Conservation (phyloP, 2,797 vertebrate species). For the Enteromius trimaculatus region DNA sequence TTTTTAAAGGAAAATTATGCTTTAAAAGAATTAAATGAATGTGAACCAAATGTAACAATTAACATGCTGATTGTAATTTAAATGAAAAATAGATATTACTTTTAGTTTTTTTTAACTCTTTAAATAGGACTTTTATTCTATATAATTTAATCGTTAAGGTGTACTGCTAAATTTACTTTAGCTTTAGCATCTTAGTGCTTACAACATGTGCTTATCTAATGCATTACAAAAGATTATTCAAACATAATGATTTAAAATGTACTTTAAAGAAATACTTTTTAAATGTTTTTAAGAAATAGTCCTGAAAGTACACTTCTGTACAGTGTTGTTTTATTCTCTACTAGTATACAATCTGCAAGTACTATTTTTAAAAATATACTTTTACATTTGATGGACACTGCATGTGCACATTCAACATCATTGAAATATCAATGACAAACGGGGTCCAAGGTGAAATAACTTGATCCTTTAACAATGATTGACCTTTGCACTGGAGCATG, state of each 20-base stretch:
- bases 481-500: not conserved
- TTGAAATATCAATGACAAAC: not conserved
- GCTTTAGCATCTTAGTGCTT: too few species aligned
- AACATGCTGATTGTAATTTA: not conserved
- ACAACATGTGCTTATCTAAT: not conserved
- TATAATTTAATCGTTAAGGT: too few species aligned
- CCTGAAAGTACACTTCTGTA: not conserved
- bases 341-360: not conserved
- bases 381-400: not conserved
- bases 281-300: not conserved
- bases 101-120: not conserved
- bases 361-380: not conserved
- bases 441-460: slow-evolving; percentile 4
- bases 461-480: not conserved
- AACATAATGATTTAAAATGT: not conserved
- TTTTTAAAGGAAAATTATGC: not conserved
- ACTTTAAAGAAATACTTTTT: not conserved
- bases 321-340: not conserved
- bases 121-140: not conserved
- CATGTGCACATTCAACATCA: not conserved
- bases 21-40: not conserved
- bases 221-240: not conserved
- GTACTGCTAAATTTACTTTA: too few species aligned
- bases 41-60: not conserved
- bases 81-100: not conserved